A percentile compares a stretch with the other conserved stretches of the same genome.
Evolutionary conservation across 2,888 invertebrate species (phyloP).

Genomic region (Orthonychiurus folsomi): DNA sequence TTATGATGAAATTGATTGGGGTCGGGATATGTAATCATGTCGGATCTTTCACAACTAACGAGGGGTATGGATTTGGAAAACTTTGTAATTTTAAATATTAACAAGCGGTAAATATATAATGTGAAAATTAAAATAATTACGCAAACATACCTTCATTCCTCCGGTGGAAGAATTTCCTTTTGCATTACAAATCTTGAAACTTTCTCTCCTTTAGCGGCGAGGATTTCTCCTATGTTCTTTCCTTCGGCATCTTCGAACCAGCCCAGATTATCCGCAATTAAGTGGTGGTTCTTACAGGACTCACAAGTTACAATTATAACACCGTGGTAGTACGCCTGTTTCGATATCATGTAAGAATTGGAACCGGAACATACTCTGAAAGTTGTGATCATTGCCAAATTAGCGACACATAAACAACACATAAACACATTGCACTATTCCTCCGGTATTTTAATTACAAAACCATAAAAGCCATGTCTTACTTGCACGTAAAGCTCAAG

Average conservation of each 20-base stretch:
- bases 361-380: slow-evolving; percentile 30
- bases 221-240: slow-evolving; percentile 82
- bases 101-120: too few relatives aligned
- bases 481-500: slow-evolving; percentile 35
- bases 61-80: too few relatives aligned
- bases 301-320: slow-evolving; percentile 85
- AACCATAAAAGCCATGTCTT: slow-evolving; percentile 12
- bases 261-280: slow-evolving; percentile 91
- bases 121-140: not conserved
- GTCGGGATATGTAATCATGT: too few relatives aligned
- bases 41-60: too few relatives aligned
- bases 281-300: slow-evolving; percentile 78
- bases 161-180: not conserved
- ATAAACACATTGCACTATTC: too few relatives aligned
- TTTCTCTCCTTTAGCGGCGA: slow-evolving; percentile 76
- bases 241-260: slow-evolving; percentile 77
- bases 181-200: slow-evolving; percentile 46
- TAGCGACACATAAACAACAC: not conserved
- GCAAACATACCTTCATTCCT: not conserved
- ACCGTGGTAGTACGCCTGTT: slow-evolving; percentile 73
- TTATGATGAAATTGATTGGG: not conserved
- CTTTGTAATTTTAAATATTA: too few relatives aligned
- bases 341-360: slow-evolving; percentile 71
- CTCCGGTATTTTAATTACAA: too few relatives aligned
- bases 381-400: slow-evolving; percentile 6